Evolutionary conservation across 2,888 invertebrate species (phyloP).

Genomic region (Nezara viridula): DNA sequence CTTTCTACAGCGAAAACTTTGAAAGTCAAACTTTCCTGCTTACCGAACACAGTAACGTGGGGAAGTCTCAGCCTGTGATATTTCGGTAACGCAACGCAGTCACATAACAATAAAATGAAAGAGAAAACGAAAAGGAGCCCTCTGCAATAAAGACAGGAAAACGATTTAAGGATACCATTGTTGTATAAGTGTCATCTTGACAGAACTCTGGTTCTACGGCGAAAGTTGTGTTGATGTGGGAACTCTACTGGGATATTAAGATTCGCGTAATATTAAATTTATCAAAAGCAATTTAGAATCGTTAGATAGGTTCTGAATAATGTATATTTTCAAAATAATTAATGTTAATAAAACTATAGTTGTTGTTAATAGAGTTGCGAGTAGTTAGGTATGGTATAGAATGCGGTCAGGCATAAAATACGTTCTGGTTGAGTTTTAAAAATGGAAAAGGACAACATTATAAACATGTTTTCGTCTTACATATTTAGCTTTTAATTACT

Average conservation of each 20-base stretch:
- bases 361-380: background rate
- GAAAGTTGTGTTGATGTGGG: background rate
- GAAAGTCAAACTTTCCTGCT: background rate
- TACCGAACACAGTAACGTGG: background rate
- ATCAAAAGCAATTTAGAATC: background rate
- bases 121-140: slow-evolving; percentile 20
- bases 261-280: background rate
- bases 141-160: slow-evolving; percentile 42
- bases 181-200: slow-evolving; percentile 16
- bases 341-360: no score
- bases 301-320: no score
- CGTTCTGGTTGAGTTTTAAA: background rate
- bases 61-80: background rate
- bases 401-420: background rate
- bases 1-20: background rate
- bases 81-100: slow-evolving; percentile 23
- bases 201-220: background rate
- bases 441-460: background rate
- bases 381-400: background rate
- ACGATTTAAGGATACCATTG: slow-evolving; percentile 17
- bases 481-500: background rate
- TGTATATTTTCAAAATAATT: no score
- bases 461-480: background rate
- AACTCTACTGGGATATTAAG: background rate
- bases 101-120: slow-evolving; percentile 38